These are phyloP conservation scores for Julus scanicus DNA, from an alignment of 2,888 invertebrate species.

Conservation along the genomic window DNA sequence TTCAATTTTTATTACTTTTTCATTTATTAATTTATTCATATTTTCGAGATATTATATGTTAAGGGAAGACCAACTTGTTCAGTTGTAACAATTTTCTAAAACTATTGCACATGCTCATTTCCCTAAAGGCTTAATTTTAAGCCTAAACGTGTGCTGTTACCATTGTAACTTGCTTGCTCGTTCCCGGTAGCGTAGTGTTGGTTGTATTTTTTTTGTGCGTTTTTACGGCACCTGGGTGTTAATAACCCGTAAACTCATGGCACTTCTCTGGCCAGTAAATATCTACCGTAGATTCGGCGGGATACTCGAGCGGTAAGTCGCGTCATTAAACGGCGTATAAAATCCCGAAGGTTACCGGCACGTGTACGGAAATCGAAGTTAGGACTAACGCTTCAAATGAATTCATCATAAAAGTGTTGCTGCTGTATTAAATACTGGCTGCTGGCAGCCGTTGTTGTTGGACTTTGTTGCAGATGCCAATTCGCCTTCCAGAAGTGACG, in stretches of 20 bases:
- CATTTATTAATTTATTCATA: no score
- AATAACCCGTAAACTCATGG: background rate
- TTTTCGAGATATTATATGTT: no score
- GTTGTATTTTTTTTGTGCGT: no score
- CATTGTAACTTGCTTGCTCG: background rate
- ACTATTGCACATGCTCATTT: background rate
- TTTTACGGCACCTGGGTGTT: background rate
- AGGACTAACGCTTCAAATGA: constrained; percentile 15
- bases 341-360: background rate
- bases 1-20: no score
- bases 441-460: background rate
- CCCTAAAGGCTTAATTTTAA: background rate
- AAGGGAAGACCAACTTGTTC: no score
- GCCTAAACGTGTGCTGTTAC: constrained; percentile 7
- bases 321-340: background rate
- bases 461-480: background rate
- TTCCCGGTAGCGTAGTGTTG: background rate
- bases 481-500: constrained; percentile 19
- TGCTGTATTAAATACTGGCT: no score
- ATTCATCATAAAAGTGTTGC: background rate
- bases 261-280: background rate
- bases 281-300: background rate
- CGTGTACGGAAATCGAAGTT: background rate
- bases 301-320: background rate
- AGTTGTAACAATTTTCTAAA: no score